These are phyloP conservation scores for Cylloceria caligata DNA, from an alignment of 2,888 invertebrate genomes.

Conservation along the genomic window DNA sequence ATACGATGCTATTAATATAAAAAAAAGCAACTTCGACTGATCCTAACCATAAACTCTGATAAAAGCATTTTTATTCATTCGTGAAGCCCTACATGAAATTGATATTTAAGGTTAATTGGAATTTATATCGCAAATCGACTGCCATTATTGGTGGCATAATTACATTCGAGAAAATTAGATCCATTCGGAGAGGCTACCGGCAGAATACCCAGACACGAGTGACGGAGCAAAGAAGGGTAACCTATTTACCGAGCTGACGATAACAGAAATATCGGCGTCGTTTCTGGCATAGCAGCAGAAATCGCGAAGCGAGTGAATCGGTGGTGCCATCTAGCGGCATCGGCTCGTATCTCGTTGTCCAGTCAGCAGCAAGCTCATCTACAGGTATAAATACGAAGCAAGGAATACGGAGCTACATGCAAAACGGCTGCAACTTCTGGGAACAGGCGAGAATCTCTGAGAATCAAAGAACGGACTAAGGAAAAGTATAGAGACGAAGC, in stretches of 20 bases:
- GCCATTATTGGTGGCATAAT: neutral
- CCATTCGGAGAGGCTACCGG: no score
- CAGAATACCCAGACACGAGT: no score
- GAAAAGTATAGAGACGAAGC: neutral
- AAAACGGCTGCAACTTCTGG: neutral
- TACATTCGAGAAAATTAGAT: no score
- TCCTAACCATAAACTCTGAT: neutral
- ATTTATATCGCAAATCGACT: neutral
- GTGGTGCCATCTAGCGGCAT: slow-evolving; percentile 32
- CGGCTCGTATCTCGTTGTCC: neutral
- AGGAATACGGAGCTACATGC: neutral
- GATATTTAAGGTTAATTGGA: no score
- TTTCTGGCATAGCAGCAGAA: neutral
- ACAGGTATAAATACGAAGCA: slow-evolving; percentile 19
- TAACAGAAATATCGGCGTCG: neutral
- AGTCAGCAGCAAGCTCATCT: neutral
- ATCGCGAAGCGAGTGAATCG: neutral
- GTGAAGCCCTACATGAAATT: neutral
- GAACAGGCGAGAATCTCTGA: neutral
- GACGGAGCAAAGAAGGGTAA: neutral
- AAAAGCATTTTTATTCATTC: neutral
- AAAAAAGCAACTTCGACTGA: neutral
- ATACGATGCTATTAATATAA: neutral
- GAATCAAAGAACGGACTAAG: neutral
- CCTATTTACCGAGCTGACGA: neutral